Percentiles rank a stretch among this genome's conserved stretches.
Conservation (phyloP, 2,797 vertebrate genomes). For the Cyclopterus lumpus region DNA sequence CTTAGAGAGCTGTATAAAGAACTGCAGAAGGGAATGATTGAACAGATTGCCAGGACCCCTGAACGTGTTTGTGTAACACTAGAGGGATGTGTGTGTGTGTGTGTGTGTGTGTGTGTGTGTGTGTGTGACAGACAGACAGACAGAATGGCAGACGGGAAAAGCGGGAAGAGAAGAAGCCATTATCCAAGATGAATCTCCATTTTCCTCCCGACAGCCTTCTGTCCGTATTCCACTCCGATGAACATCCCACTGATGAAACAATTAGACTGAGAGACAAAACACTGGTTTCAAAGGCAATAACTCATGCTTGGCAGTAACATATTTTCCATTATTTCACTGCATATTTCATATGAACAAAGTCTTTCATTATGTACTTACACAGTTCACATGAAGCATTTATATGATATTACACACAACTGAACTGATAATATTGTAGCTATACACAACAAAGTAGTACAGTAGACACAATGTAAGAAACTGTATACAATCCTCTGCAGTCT, state of each 20-base stretch:
- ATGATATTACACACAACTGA: neutral
- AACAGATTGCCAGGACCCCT: conserved; percentile 65
- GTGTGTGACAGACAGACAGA: conserved; percentile 21
- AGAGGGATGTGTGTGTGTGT: neutral
- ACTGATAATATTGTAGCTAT: neutral
- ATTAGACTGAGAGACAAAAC: conserved; percentile 72
- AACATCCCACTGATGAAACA: conserved; percentile 71
- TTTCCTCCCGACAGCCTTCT: conserved; percentile 64
- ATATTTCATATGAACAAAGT: conserved; percentile 54
- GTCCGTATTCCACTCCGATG: conserved; percentile 62
- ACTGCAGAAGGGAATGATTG: conserved; percentile 61
- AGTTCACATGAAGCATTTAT: conserved; percentile 23
- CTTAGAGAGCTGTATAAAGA: conserved; percentile 67
- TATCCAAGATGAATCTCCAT: conserved; percentile 62
- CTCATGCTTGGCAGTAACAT: conserved; percentile 57
- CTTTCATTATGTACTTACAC: conserved; percentile 51
- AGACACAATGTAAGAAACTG: conserved; percentile 28
- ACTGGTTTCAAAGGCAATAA: conserved; percentile 61
- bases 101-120: conserved; percentile 45
- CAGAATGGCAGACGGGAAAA: conserved; percentile 45
- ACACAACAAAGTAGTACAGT: neutral
- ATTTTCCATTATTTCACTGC: conserved; percentile 60
- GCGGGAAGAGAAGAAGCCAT: conserved; percentile 51
- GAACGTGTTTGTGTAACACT: conserved; percentile 60
- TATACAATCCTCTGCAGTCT: conserved; percentile 41